Conservation (phyloP, 2,797 vertebrate species). For the Darevskia mixta region DNA sequence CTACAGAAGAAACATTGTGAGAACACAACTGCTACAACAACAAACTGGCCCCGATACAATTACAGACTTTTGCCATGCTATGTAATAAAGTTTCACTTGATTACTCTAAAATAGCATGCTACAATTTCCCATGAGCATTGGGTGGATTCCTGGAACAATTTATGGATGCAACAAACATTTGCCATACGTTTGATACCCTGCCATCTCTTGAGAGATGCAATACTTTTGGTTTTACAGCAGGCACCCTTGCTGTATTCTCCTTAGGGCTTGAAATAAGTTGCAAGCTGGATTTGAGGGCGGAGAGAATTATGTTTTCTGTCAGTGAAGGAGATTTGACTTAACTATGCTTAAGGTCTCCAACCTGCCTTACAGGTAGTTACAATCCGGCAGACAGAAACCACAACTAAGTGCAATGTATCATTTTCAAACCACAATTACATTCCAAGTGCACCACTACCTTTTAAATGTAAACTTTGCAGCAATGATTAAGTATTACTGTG, state of each 20-base stretch:
- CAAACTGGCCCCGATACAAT: no score
- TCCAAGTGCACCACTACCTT: conserved; percentile 25
- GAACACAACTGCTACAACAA: no score
- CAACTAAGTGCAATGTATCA: neutral
- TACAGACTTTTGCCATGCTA: no score
- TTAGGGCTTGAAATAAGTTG: neutral
- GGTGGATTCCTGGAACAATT: no score
- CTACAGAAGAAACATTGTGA: no score
- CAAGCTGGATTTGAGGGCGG: neutral
- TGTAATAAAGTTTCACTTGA: no score
- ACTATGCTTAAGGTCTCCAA: neutral
- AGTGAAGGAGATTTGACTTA: neutral
- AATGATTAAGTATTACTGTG: conserved; percentile 6
- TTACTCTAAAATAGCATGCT: no score
- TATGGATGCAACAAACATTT: no score
- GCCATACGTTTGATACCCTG: neutral
- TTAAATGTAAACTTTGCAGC: neutral
- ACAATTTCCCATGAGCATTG: no score
- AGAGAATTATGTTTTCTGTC: neutral
- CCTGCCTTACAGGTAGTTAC: neutral
- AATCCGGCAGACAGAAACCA: neutral
- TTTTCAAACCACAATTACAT: conserved; percentile 31
- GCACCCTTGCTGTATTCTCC: no score
- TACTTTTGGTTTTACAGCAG: neutral
- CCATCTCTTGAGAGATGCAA: neutral